Evolutionary conservation across 2,888 invertebrate species (phyloP), one percentile per base, ranked within the genome.

Genomic region (Eudemis profundana): DNA sequence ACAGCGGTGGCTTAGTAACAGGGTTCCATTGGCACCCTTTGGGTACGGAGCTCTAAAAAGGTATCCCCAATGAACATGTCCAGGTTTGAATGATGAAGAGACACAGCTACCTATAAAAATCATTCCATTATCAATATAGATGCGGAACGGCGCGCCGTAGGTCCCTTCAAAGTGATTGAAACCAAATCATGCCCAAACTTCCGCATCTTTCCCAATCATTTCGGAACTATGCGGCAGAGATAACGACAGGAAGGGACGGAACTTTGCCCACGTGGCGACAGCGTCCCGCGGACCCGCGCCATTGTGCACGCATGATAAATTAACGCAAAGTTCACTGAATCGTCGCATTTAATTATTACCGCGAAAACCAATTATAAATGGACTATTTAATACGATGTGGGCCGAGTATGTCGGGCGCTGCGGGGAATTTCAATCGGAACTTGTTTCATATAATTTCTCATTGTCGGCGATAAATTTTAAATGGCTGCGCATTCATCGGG

Each of bases 341-440:
- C 44, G 44, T 44, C 44, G 19, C 44, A 44, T 44, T 44, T 19
- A 12, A 44, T 44, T 44, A 44, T 44, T 21, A 14, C n/a, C 19
- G 44, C 44, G 44, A 44, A 44, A 44, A 44, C 44, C 44, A 44
- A 44, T 44, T 44, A 44, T 21, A 44, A 19, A 44, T 19, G 44
- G 44, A 44, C 42, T 42, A 15, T 42, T 42, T 15, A 40, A 40
- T 40, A 42, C 3, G 42, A 15, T 42, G 10, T 19, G 10, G 21
- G 33, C 8, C 33, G 8, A n/a, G 33, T 0, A 33, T 33, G 8
- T 10, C 33, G 8, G 8, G 33, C 33, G 33, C 8, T 8, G 33
- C 33, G 33, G 33, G 33, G 0, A 33, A 33, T 33, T 33, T 33
- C 33, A 33, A 33, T 33, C 10, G 10, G 10, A 33, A 33, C 33